Evolutionary conservation across 2,797 vertebrate species (phyloP), one percentile per base, ranked within the genome.

Genomic region (Sylvilagus floridanus): DNA sequence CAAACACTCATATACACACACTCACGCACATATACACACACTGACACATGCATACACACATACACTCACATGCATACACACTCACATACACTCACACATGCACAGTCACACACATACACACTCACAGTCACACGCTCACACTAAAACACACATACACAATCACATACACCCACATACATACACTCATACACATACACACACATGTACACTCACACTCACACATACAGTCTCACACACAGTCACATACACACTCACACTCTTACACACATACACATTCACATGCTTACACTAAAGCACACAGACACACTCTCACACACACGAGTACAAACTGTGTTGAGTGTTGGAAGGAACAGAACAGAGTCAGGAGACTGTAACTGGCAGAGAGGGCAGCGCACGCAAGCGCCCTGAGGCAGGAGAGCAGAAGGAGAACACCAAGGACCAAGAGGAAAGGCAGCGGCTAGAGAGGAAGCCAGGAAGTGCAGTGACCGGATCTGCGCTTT

Each of bases 341-440:
- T 32, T 82, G 10, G 69, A 78, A 77, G 52, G 72, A 68, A 85
- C 72, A 69, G 26, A 60, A 42, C 1, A 50, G 14, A 92, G 19
- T 14, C 24, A 65, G 71, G 5, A 75, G 22, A 35, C 12, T 30
- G 22, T 66, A 4, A 16, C 14, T 24, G 68, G 21, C 54, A 76
- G 62, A 11, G 26, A 35, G 26, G 66, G 19, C 19, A 6, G 30
- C 3, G 9, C 7, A 2, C 65, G 35, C 84, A 82, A 87, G 84
- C 28, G 87, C 88, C 84, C 87, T 68, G 84, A 47, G 52, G 92
- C 65, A 93, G 73, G 24, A 50, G 8, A 90, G 26, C 73, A 75
- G 71, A 35, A 0, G 54, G 42, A 78, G 82, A 71, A 62, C 2
- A 71, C 42, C 68, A 75, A 30, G 24, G 30, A 90, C 66, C 62